These are phyloP conservation scores for Buceros bicornis DNA, from an alignment of 2,797 vertebrate species.

Conservation along the genomic window DNA sequence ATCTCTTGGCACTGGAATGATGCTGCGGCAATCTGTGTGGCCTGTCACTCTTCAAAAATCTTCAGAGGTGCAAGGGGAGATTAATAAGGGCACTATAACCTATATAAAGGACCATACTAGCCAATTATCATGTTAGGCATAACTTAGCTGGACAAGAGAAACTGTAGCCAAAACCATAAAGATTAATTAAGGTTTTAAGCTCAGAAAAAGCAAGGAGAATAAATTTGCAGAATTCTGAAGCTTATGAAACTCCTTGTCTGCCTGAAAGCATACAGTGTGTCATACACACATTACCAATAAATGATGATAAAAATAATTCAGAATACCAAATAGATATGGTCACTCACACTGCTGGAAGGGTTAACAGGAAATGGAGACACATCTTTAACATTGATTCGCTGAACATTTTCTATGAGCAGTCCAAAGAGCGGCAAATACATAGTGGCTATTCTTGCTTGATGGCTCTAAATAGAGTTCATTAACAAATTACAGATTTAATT, in stretches of 20 bases:
- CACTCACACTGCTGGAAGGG: conserved; percentile 85
- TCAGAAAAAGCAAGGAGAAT: neutral
- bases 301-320: neutral
- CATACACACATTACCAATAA: neutral
- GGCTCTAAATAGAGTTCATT: conserved; percentile 84
- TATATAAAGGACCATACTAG: neutral
- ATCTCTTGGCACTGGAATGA: neutral
- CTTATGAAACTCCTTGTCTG: neutral
- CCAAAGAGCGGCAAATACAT: conserved; percentile 96
- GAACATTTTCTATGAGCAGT: conserved; percentile 95
- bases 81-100: neutral
- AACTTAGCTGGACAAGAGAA: neutral
- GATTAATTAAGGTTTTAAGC: neutral
- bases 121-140: neutral
- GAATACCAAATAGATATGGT: neutral
- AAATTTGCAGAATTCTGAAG: neutral
- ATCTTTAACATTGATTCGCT: conserved; percentile 91
- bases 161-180: neutral
- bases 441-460: conserved; percentile 93
- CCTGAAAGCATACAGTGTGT: neutral
- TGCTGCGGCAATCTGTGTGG: neutral
- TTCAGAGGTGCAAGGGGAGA: neutral
- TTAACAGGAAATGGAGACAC: conserved; percentile 83
- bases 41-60: neutral
- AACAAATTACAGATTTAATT: neutral